Percentiles rank a stretch among this genome's conserved stretches.
These are phyloP conservation scores for Gobiocypris rarus DNA, from an alignment of 2,113 vertebrate genomes.

Conservation along the genomic window DNA sequence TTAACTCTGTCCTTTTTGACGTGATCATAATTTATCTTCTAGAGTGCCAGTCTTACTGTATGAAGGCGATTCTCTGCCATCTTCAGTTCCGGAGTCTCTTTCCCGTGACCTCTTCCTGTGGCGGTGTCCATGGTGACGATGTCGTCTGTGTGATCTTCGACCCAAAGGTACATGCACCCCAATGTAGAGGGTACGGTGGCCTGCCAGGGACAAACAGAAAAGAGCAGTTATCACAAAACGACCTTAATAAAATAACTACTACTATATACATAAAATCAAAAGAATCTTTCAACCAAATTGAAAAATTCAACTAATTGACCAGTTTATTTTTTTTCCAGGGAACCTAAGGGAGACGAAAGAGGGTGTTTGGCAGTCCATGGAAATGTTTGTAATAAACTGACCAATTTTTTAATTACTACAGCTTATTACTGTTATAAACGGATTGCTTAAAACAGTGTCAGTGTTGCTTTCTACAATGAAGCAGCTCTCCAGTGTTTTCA, in stretches of 20 bases:
- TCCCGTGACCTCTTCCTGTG: slow-evolving; percentile 97
- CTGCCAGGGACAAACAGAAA: slow-evolving; percentile 54
- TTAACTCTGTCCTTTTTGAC: background rate
- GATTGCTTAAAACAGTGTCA: too few species aligned
- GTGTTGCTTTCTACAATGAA: too few species aligned
- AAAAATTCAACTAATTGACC: too few species aligned
- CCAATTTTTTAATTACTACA: too few species aligned
- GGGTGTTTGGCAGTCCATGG: too few species aligned
- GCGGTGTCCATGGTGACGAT: slow-evolving; percentile 94
- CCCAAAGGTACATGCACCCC: slow-evolving; percentile 95
- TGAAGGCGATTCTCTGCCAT: slow-evolving; percentile 92
- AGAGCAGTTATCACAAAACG: background rate
- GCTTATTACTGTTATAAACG: too few species aligned
- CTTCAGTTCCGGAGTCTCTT: slow-evolving; percentile 89
- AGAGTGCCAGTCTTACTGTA: slow-evolving; percentile 81
- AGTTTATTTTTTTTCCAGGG: too few species aligned
- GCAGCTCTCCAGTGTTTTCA: too few species aligned
- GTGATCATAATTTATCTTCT: background rate
- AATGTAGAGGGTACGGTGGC: slow-evolving; percentile 96
- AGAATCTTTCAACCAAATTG: too few species aligned
- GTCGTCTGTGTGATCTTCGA: slow-evolving; percentile 91
- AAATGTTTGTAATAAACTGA: too few species aligned
- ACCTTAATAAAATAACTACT: background rate
- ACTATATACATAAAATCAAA: background rate
- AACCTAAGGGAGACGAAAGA: too few species aligned